phyloP scores from a whole-genome alignment of 2,797 vertebrate species.

The Ctenopoma multispine region DNA sequence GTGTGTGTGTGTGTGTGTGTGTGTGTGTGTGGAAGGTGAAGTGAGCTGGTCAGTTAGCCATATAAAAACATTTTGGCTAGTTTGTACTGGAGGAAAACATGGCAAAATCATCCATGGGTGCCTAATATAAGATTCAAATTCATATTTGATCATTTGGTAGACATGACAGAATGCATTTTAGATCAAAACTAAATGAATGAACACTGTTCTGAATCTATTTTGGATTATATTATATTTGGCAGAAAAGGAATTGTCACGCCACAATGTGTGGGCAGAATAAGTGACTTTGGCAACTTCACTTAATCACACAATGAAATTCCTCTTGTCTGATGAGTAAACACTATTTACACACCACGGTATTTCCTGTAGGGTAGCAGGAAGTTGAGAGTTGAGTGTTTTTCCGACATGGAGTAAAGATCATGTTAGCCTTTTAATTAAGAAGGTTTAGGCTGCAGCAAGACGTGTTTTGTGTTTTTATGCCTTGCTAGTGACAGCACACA shows the following conservation, averaged over 20 bases:
- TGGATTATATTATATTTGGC: neutral
- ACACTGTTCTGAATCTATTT: neutral
- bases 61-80: neutral
- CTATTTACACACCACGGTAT: constrained; percentile 16
- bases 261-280: constrained; percentile 23
- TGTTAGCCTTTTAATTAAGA: constrained; percentile 30
- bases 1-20: neutral
- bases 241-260: constrained; percentile 12
- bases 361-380: constrained; percentile 3
- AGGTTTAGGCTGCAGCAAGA: constrained; percentile 10
- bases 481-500: neutral
- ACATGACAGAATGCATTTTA: neutral
- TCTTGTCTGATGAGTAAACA: constrained; percentile 18
- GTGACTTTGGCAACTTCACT: constrained; percentile 23
- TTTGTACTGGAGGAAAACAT: neutral
- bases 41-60: neutral
- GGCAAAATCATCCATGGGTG: neutral
- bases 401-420: neutral
- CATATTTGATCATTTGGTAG: neutral
- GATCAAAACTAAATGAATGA: neutral
- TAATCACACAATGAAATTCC: neutral
- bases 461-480: constrained; percentile 30
- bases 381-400: constrained; percentile 4
- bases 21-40: neutral
- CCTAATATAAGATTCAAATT: neutral